Base-by-base conservation (phyloP, 2,888 invertebrate species). In the Atrina japonica region DNA sequence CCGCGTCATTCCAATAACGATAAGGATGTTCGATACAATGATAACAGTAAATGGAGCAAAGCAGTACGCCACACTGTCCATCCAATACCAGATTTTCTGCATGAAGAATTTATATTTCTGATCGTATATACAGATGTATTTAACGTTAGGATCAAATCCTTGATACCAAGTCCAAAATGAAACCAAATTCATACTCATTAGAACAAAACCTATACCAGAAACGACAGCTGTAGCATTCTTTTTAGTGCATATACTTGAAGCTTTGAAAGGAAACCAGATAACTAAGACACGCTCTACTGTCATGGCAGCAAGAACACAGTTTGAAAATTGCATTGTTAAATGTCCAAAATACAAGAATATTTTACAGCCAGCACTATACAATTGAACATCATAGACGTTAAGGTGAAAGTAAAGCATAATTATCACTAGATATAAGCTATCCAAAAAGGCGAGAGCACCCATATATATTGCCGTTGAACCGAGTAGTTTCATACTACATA, bases 281-380 rank as follows among this genome's bases (percentile, higher is more conserved):
- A 87, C 88, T 9, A 86, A 67, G 60, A 85, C 83, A 0, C 88
- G 78, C 66, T 88, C 88, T 3, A 81, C 59, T 11, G 86, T 86
- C 83, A 88, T 84, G 11, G 78, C 76, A 5, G 87, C 88, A 11
- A 88, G 70, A 16, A 86, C 73, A 87, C 88, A 88, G 70, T 85
- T 85, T 23, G 86, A 78, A 60, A 80, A 85, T 66, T 80, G 78
- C 64, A 80, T 76, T 6, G 82, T 73, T 40, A 81, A 77, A 30
- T 82, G 81, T 16, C 84, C 83, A 9, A 82, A 30, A 63, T 83
- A 81, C 45, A 76, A 75, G 29, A 85, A 76, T 11, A 82, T 21
- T 61, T 83, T 77, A 55, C 88, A 88, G 0, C 82, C 76, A 3
- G 18, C 71, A 47, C 77, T 73, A 11, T 78, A 77, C 18, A 85